A percentile compares a stretch with the other conserved stretches of the same genome.
Conservation (phyloP, 2,888 invertebrate species). For the Brenthis daphne region DNA sequence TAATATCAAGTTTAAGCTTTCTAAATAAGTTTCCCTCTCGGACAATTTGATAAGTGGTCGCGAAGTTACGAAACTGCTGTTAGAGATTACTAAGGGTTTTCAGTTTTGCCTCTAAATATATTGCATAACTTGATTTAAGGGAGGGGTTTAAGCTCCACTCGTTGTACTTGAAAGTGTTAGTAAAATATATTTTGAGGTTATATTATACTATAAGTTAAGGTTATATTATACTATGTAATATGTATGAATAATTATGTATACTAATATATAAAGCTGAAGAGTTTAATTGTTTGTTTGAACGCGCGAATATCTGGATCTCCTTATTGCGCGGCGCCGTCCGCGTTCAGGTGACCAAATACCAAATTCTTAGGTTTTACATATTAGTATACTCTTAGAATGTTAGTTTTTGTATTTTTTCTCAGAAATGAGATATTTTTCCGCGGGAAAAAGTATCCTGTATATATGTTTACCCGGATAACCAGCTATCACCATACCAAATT, state of each 20-base stretch:
- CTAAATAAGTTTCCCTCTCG: conserved; percentile 36
- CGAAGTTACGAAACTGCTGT: conserved; percentile 39
- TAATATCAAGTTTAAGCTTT: conserved; percentile 16
- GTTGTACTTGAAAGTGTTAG: not conserved
- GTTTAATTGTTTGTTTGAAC: too few relatives aligned
- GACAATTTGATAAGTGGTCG: conserved; percentile 42
- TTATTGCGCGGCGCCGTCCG: too few relatives aligned
- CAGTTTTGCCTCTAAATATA: conserved; percentile 33
- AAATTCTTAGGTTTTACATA: too few relatives aligned
- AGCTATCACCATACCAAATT: too few relatives aligned
- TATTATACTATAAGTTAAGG: not conserved
- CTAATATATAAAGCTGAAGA: too few relatives aligned
- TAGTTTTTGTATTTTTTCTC: too few relatives aligned
- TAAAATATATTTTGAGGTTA: not conserved
- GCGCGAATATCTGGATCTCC: too few relatives aligned
- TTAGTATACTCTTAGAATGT: too few relatives aligned
- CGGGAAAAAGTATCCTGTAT: too few relatives aligned
- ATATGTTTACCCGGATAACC: too few relatives aligned
- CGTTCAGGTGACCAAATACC: too few relatives aligned
- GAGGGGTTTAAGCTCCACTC: conserved; percentile 7
- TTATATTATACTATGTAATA: not conserved
- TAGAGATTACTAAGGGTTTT: conserved; percentile 38
- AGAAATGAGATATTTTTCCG: too few relatives aligned
- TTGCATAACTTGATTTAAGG: conserved; percentile 30
- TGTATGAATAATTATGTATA: not conserved